Percentiles rank a stretch among this genome's conserved stretches.
Evolutionary conservation across 2,113 vertebrate genomes (phyloP).

Genomic region (Anser brachyrhynchus): DNA sequence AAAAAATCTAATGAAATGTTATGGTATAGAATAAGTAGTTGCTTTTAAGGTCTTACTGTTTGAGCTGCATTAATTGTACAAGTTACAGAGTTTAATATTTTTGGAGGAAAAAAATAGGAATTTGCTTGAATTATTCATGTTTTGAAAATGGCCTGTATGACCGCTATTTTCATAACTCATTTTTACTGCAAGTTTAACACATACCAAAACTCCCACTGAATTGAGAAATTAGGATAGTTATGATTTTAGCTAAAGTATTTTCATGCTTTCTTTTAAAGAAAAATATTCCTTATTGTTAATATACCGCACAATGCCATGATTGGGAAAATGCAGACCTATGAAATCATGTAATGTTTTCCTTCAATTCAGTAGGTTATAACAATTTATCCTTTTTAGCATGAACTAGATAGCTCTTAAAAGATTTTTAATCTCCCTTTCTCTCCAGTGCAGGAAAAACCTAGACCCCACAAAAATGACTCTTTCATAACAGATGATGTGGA

Average conservation of each 20-base stretch:
- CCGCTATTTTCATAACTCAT: constrained; percentile 50
- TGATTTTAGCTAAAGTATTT: background rate
- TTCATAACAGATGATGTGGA: background rate
- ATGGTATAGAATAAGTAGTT: constrained; percentile 19
- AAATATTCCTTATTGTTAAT: background rate
- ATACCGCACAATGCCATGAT: background rate
- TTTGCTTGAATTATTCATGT: constrained; percentile 46
- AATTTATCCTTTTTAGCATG: background rate
- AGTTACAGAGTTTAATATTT: constrained; percentile 20
- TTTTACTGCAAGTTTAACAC: constrained; percentile 50
- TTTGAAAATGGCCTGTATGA: constrained; percentile 45
- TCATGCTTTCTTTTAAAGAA: constrained; percentile 2
- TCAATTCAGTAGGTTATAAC: background rate
- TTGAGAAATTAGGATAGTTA: constrained; percentile 30
- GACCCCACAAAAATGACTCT: background rate
- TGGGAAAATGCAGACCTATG: background rate
- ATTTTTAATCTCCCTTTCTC: background rate
- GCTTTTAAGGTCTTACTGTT: constrained; percentile 25
- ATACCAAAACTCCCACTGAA: constrained; percentile 10
- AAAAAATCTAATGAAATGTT: constrained; percentile 9
- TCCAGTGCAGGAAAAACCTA: background rate
- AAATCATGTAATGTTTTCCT: background rate
- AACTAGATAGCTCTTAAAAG: background rate
- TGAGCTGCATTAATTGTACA: constrained; percentile 50
- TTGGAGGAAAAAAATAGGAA: background rate